Base-by-base conservation (phyloP, 2,797 vertebrate species). In the Centroberyx gerrardi region DNA sequence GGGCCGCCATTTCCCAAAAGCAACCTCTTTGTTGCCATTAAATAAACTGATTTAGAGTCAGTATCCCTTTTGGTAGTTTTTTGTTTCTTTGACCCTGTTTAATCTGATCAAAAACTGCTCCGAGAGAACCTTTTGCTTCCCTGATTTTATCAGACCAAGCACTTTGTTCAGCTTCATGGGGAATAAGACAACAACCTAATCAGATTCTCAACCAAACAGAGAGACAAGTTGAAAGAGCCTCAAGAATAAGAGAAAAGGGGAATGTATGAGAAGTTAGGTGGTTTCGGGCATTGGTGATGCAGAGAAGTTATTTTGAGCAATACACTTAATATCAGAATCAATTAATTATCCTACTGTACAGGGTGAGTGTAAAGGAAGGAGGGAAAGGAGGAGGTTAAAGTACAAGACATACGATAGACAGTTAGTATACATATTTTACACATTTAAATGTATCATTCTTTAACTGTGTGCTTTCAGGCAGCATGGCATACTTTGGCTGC, bases 21-120 rank as follows among this genome's bases (percentile, higher is more conserved):
- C 27, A 31, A 6, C 51, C 22, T 14, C 5, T 18, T 49, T 17
- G 48, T 49, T 49, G 3, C 17, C 17, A 8, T 18, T 17, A 13
- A 27, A 46, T 62, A 18, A 63, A 40, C 28, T 40, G 10, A 0
- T 52, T 61, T n/a, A 0, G 12, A 56, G n/a, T 54, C 51, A 18
- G 36, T 0, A 2, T 64, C 54, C 29, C 49, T 49, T 17, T 55
- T 15, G 44, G 4, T 33, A 29, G 14, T 28, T 74, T 38, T 13
- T 28, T 31, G 49, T 75, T 53, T 51, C 63, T 76, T 72, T 71
- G 31, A 68, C 78, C 22, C 18, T 51, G 12, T 46, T 68, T 58
- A 14, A 74, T 77, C 71, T 72, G 13, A 70, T 72, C 31, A 72
- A 17, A 72, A 78, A 60, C 15, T 51, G 1, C 48, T 66, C 18